Evolutionary conservation across 2,113 vertebrate species (phyloP).

Genomic region (Pelvicachromis taeniatus): DNA sequence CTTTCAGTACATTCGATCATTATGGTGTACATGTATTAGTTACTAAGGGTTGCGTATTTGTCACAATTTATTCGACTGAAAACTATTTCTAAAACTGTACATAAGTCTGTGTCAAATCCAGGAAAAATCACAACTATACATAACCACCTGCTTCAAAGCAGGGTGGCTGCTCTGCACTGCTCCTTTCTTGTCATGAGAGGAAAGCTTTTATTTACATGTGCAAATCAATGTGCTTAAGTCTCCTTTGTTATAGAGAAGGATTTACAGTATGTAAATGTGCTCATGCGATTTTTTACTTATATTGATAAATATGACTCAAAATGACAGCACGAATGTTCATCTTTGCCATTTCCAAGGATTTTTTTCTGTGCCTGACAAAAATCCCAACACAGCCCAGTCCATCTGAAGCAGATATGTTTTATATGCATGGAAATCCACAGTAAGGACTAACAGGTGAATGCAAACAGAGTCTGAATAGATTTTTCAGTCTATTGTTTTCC

Average conservation of each 20-base stretch:
- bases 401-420: constrained; percentile 48
- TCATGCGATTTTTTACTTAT: not conserved
- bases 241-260: not conserved
- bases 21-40: not conserved
- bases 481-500: not conserved
- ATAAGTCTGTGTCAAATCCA: not conserved
- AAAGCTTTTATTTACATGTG: constrained; percentile 15
- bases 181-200: constrained; percentile 22
- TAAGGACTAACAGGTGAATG: not conserved
- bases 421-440: constrained; percentile 38
- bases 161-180: constrained; percentile 36
- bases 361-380: constrained; percentile 35
- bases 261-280: not conserved
- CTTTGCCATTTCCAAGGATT: constrained; percentile 32
- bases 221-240: not conserved
- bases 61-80: not conserved
- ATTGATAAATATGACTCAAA: not conserved
- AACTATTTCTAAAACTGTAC: not conserved
- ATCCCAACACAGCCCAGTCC: constrained; percentile 8
- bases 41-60: not conserved
- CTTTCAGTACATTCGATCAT: not conserved
- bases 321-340: constrained; percentile 20
- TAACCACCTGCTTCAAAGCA: not conserved
- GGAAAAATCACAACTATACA: not conserved
- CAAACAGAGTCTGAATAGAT: not conserved